A percentile compares a stretch with the other conserved stretches of the same genome.
These are phyloP conservation scores for Sarcophilus harrisii DNA, from an alignment of 2,797 vertebrate species.

Conservation along the genomic window DNA sequence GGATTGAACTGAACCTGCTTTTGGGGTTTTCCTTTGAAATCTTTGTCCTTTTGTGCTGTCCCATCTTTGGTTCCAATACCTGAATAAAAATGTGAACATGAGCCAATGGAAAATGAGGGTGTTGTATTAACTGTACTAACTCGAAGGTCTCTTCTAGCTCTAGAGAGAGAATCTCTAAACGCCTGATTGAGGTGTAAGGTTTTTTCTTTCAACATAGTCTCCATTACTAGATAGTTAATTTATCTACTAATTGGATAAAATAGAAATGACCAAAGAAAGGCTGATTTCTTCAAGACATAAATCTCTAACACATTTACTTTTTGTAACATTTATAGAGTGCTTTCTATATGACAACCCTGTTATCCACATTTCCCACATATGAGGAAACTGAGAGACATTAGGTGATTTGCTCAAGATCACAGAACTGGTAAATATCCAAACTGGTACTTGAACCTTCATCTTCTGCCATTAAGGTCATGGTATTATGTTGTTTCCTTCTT, in stretches of 20 bases:
- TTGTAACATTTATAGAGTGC: neutral
- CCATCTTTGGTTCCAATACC: conserved; percentile 91
- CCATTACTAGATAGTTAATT: neutral
- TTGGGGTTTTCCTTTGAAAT: conserved; percentile 91
- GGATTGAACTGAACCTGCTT: conserved; percentile 93
- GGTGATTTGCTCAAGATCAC: neutral
- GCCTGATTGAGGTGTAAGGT: conserved; percentile 9
- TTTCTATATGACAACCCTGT: neutral
- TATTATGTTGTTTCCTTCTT: neutral
- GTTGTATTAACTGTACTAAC: neutral
- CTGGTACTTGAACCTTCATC: neutral
- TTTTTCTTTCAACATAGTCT: conserved; percentile 14
- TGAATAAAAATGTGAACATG: conserved; percentile 69
- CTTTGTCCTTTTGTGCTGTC: conserved; percentile 91
- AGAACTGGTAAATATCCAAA: neutral
- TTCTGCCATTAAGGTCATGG: neutral
- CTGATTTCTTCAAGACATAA: neutral
- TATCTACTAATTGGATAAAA: neutral
- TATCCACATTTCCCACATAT: neutral
- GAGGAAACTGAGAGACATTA: neutral
- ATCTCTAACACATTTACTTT: neutral
- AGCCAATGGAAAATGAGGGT: neutral
- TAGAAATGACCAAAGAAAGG: neutral
- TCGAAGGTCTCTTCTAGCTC: neutral
- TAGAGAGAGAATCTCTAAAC: neutral